Conservation (phyloP, 2,888 invertebrate genomes). For the Platycheirus albimanus region DNA sequence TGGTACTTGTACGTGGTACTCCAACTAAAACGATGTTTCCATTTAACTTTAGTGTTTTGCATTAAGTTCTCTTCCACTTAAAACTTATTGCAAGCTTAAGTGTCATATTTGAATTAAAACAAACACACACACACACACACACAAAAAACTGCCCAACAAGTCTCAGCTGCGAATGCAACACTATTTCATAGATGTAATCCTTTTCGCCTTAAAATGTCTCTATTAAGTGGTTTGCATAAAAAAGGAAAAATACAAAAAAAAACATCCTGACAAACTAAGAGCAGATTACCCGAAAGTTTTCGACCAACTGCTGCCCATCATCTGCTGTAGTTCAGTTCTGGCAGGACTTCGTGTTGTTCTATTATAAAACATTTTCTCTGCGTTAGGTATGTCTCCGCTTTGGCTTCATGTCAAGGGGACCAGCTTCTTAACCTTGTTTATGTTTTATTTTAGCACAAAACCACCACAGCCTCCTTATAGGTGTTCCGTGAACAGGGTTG, state of each 20-base stretch:
- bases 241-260: no score
- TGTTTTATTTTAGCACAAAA: conserved; percentile 41
- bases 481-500: neutral
- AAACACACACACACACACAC: no score
- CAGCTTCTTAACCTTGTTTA: conserved; percentile 53
- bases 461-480: conserved; percentile 11
- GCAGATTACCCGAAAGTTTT: conserved; percentile 53
- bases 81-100: conserved; percentile 15
- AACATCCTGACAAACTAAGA: conserved; percentile 36
- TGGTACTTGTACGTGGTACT: no score
- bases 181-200: conserved; percentile 49
- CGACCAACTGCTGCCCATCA: conserved; percentile 44
- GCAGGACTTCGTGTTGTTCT: neutral
- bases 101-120: conserved; percentile 18
- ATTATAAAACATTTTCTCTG: conserved; percentile 3
- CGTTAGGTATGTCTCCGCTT: conserved; percentile 7
- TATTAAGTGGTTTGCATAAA: neutral
- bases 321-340: conserved; percentile 13
- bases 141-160: no score
- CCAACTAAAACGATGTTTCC: neutral
- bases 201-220: conserved; percentile 37
- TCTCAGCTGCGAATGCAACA: conserved; percentile 47
- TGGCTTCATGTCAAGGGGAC: conserved; percentile 28
- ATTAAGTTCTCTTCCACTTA: neutral
- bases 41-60: neutral